Evolutionary conservation across 92 coral and sea anemone species (phyloP).

Genomic region (Pocillopora grandis): DNA sequence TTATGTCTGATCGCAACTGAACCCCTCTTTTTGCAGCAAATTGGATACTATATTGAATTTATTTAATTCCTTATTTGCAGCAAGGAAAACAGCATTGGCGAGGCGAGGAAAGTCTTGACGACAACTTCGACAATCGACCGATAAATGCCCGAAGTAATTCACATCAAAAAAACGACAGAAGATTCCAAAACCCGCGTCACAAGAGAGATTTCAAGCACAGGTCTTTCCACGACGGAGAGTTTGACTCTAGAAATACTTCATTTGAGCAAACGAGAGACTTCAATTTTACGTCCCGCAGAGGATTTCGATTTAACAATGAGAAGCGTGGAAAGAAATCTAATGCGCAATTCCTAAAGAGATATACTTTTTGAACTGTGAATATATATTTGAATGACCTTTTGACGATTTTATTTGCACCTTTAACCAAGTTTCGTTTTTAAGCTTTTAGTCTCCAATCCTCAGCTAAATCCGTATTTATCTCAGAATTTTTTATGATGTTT

Average conservation of each 20-base stretch:
- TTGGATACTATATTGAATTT: background rate
- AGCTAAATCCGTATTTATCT: too few species aligned
- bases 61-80: conserved; percentile 14
- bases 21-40: background rate
- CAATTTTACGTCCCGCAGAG: conserved; percentile 18
- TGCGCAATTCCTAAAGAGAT: conserved; percentile 1
- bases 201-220: background rate
- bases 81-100: conserved; percentile 13
- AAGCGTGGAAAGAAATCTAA: conserved; percentile 5
- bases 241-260: background rate
- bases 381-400: background rate
- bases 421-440: background rate
- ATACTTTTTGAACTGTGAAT: conserved; percentile 17
- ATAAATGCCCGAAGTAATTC: background rate
- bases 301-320: conserved; percentile 22
- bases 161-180: background rate
- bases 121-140: background rate
- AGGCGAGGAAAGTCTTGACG: background rate
- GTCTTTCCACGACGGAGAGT: background rate
- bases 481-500: too few species aligned
- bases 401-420: too few species aligned
- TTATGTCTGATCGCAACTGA: background rate
- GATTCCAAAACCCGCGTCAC: conserved; percentile 13
- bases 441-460: background rate
- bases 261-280: background rate